Conservation (phyloP, 2,113 vertebrate species). For the Sturnus vulgaris region DNA sequence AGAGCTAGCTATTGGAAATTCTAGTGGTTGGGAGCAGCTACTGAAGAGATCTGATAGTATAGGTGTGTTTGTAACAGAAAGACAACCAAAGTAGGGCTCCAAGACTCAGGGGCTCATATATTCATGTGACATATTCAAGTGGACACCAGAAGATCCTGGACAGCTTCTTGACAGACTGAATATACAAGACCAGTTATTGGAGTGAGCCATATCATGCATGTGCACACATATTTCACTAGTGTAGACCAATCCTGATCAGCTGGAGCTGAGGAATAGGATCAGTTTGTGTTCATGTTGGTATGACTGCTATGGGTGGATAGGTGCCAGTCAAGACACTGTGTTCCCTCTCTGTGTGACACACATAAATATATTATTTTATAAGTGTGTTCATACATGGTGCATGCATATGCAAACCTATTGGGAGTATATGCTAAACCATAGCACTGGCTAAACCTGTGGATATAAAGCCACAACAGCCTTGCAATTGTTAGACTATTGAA, state of each 20-base stretch:
- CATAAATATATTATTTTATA: background rate
- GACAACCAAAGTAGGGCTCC: background rate
- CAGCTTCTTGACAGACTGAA: background rate
- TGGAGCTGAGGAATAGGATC: background rate
- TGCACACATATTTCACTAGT: background rate
- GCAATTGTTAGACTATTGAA: background rate
- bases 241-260: background rate
- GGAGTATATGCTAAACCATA: background rate
- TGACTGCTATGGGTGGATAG: background rate
- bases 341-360: background rate
- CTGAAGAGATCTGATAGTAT: background rate
- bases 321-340: background rate
- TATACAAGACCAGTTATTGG: background rate
- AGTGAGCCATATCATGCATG: background rate
- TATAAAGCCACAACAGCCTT: background rate
- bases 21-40: background rate
- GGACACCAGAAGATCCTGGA: background rate
- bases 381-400: background rate
- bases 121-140: background rate
- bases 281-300: background rate
- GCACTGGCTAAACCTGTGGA: background rate
- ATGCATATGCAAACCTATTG: background rate
- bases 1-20: background rate
- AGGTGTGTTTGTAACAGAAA: background rate
- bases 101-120: background rate